phyloP scores from a whole-genome alignment of 1,140 invertebrate species.

The Rhynchophorus ferrugineus region DNA sequence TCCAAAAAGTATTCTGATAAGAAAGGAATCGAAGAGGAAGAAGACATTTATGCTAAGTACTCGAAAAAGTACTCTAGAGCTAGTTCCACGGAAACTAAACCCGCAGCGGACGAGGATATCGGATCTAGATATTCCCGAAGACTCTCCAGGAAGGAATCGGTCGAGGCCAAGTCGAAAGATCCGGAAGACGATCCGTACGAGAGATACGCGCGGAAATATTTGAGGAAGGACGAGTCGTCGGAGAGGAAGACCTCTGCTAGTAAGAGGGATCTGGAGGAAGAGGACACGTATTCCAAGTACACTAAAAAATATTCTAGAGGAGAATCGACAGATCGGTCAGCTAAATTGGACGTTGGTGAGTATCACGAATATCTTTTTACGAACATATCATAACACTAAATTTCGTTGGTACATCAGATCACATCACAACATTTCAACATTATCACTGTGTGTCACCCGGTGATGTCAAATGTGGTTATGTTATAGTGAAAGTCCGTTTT shows the following conservation, averaged over 20 bases:
- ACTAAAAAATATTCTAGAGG: constrained; percentile 6
- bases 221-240: constrained; percentile 22
- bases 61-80: constrained; percentile 30
- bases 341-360: constrained; percentile 1
- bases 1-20: constrained; percentile 33
- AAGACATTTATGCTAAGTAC: constrained; percentile 36
- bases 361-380: not conserved
- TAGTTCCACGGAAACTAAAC: constrained; percentile 30
- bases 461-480: too few relatives aligned
- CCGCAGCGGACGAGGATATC: constrained; percentile 48
- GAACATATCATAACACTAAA: too few relatives aligned
- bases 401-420: too few relatives aligned
- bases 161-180: constrained; percentile 21
- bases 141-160: constrained; percentile 40
- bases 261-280: constrained; percentile 20
- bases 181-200: constrained; percentile 28
- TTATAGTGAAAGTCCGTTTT: too few relatives aligned
- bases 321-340: constrained; percentile 22
- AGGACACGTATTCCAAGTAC: constrained; percentile 31
- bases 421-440: not conserved
- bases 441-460: too few relatives aligned
- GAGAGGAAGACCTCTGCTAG: not conserved
- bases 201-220: constrained; percentile 28
- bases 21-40: constrained; percentile 25
- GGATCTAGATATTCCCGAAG: constrained; percentile 49